phyloP scores from a whole-genome alignment of 2,888 invertebrate species.

The Volucella inflata region DNA sequence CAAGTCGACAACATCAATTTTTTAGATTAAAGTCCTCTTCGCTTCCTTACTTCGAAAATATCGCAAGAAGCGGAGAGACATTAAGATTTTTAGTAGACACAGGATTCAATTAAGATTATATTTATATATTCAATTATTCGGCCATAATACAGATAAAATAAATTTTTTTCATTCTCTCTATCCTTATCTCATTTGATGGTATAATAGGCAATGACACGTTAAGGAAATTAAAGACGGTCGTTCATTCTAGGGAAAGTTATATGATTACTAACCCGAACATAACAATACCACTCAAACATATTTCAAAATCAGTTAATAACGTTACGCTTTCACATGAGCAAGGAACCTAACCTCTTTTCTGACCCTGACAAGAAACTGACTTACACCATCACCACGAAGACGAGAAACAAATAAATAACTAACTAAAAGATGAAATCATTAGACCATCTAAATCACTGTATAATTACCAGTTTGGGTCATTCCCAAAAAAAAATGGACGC shows the following conservation, averaged over 20 bases:
- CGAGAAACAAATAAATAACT: too few relatives aligned
- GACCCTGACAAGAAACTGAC: slow-evolving; percentile 36
- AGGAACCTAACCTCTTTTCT: slow-evolving; percentile 18
- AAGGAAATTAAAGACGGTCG: not conserved
- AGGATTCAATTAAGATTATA: too few relatives aligned
- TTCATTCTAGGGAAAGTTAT: not conserved
- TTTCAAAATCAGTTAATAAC: not conserved
- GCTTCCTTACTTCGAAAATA: slow-evolving; percentile 4
- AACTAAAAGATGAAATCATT: too few relatives aligned
- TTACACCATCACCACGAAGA: slow-evolving; percentile 35
- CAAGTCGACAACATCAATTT: not conserved
- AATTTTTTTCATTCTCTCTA: not conserved
- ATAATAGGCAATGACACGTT: slow-evolving; percentile 8
- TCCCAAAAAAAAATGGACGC: too few relatives aligned
- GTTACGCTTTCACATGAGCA: not conserved
- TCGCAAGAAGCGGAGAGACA: slow-evolving; percentile 3
- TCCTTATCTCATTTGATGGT: not conserved
- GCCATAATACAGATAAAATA: not conserved
- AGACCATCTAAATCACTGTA: too few relatives aligned
- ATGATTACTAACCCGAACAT: not conserved
- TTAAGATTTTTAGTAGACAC: not conserved
- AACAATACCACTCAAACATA: slow-evolving; percentile 2
- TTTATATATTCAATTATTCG: not conserved
- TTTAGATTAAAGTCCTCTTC: not conserved
- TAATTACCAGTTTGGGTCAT: too few relatives aligned